Percentiles rank a stretch among this genome's conserved stretches.
Evolutionary conservation across 2,113 vertebrate species (phyloP).

Genomic region (Ariopsis seemanni): DNA sequence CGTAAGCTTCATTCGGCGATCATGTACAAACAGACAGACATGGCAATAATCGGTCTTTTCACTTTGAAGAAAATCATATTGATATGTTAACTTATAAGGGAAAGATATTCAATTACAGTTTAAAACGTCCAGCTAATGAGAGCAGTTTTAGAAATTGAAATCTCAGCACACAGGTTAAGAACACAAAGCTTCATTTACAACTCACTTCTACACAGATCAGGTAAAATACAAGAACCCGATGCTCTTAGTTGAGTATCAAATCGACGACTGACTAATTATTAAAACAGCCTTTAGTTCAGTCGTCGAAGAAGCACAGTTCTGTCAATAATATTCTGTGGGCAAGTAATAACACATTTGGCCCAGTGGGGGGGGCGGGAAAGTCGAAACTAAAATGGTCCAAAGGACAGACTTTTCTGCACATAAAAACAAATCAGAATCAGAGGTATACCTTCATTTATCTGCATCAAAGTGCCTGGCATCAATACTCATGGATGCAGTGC

Average conservation of each 20-base stretch:
- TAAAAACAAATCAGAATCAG: background rate
- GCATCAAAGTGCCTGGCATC: background rate
- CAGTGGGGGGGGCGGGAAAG: too few relatives aligned
- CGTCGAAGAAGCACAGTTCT: slow-evolving; percentile 20
- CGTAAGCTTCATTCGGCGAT: background rate
- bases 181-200: background rate
- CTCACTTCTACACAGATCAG: background rate
- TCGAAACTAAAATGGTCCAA: background rate
- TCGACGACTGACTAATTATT: background rate
- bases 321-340: background rate
- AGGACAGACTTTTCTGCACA: background rate
- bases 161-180: background rate
- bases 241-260: background rate
- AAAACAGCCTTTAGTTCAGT: background rate
- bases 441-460: too few relatives aligned
- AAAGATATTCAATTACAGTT: background rate
- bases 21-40: background rate
- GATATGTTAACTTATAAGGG: background rate
- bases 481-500: background rate
- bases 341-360: background rate
- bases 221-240: slow-evolving; percentile 19
- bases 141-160: background rate
- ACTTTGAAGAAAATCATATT: background rate
- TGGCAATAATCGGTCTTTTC: background rate
- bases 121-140: background rate